These are phyloP conservation scores for Anoplius nigerrimus DNA, from an alignment of 2,888 invertebrate species.

Conservation along the genomic window DNA sequence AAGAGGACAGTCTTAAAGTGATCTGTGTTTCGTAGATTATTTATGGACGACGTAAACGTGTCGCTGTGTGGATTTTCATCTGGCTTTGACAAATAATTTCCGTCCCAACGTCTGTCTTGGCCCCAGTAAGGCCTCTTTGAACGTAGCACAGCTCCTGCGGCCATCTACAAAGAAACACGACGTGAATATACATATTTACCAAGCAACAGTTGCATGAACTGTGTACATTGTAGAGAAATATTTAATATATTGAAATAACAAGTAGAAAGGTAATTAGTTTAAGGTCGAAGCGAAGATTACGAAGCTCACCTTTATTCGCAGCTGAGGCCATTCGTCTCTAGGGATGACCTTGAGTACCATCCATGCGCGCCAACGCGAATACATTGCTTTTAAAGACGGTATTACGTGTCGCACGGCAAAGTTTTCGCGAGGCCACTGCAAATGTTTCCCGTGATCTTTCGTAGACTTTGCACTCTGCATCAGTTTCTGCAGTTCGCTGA, in stretches of 20 bases:
- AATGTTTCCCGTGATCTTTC: constrained; percentile 86
- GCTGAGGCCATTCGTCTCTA: constrained; percentile 89
- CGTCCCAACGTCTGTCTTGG: constrained; percentile 86
- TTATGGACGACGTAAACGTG: constrained; percentile 81
- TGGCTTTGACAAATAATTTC: constrained; percentile 85
- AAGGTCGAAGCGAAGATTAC: too few relatives aligned
- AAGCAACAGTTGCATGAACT: background rate
- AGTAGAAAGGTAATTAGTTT: too few relatives aligned
- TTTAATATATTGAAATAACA: too few relatives aligned
- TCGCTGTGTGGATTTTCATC: constrained; percentile 83
- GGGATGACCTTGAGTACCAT: constrained; percentile 90
- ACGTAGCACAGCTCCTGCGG: constrained; percentile 84
- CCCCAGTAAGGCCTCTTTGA: constrained; percentile 85
- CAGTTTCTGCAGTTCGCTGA: constrained; percentile 80
- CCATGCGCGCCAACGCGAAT: constrained; percentile 90
- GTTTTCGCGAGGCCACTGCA: constrained; percentile 90
- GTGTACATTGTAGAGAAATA: too few relatives aligned
- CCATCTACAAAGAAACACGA: constrained; percentile 75
- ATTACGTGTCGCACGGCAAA: constrained; percentile 81
- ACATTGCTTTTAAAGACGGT: constrained; percentile 79
- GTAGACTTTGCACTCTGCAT: constrained; percentile 81
- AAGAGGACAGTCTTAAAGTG: constrained; percentile 78
- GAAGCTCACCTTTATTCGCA: constrained; percentile 82
- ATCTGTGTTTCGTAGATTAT: constrained; percentile 82
- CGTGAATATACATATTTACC: constrained; percentile 10